Evolutionary conservation across 2,113 vertebrate species (phyloP).

Genomic region (Oplegnathus fasciatus): DNA sequence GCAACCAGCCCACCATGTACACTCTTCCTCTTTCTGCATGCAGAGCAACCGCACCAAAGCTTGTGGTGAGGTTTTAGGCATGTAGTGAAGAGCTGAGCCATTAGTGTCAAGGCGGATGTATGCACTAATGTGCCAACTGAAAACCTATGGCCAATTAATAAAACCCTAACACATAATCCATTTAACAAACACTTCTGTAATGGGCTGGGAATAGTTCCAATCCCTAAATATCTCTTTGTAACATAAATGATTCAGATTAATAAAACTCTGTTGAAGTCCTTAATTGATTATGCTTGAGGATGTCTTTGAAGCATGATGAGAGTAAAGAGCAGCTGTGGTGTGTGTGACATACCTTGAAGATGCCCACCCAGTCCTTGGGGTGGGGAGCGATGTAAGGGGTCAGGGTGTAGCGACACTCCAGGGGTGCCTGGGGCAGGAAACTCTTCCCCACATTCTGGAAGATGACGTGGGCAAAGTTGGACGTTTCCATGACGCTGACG

Average conservation of each 20-base stretch:
- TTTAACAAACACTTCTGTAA: slow-evolving; percentile 51
- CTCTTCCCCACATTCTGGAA: slow-evolving; percentile 99
- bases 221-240: slow-evolving; percentile 14
- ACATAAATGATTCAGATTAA: slow-evolving; percentile 20
- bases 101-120: slow-evolving; percentile 59
- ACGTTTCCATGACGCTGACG: slow-evolving; percentile 89
- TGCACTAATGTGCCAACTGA: slow-evolving; percentile 57
- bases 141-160: slow-evolving; percentile 64
- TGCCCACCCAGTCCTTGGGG: slow-evolving; percentile 98
- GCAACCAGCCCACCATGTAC: slow-evolving; percentile 64
- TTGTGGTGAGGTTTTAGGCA: slow-evolving; percentile 55
- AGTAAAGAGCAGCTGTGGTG: slow-evolving; percentile 25
- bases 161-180: slow-evolving; percentile 54
- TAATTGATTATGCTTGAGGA: not conserved
- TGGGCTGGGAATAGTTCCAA: slow-evolving; percentile 23
- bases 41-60: slow-evolving; percentile 75
- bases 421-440: slow-evolving; percentile 93
- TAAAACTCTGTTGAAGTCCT: not conserved
- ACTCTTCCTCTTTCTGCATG: slow-evolving; percentile 64
- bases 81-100: slow-evolving; percentile 56
- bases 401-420: slow-evolving; percentile 96
- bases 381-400: slow-evolving; percentile 94
- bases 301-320: slow-evolving; percentile 30
- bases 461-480: slow-evolving; percentile 98
- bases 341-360: slow-evolving; percentile 92